These are phyloP conservation scores for Solea senegalensis DNA, from an alignment of 2,113 vertebrate genomes.

Conservation along the genomic window DNA sequence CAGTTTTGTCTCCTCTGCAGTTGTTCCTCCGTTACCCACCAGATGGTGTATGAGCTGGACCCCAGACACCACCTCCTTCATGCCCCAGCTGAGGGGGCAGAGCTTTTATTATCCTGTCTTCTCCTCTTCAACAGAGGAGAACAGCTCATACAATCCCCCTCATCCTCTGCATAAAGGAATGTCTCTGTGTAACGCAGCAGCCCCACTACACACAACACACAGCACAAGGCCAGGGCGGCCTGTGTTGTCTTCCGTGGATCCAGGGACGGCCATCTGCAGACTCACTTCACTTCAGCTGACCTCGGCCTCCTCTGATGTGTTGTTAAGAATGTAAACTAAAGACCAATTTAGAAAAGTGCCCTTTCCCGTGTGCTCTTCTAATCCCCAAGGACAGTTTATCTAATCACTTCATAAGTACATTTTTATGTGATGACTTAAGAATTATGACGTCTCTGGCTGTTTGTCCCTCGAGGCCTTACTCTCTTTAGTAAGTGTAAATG, in stretches of 20 bases:
- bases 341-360: conserved; percentile 13
- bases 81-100: conserved; percentile 5
- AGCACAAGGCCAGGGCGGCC: conserved; percentile 29
- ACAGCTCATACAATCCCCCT: conserved; percentile 4
- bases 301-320: conserved; percentile 49
- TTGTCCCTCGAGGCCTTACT: conserved; percentile 29
- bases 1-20: background rate
- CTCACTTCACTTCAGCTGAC: conserved; percentile 31
- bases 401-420: conserved; percentile 47
- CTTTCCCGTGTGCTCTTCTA: conserved; percentile 29
- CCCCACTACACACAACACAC: background rate
- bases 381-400: conserved; percentile 48
- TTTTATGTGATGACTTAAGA: conserved; percentile 44
- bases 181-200: conserved; percentile 46
- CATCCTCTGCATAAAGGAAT: conserved; percentile 22
- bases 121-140: conserved; percentile 37
- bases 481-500: conserved; percentile 50
- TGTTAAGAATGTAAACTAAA: conserved; percentile 44
- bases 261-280: conserved; percentile 19
- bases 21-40: conserved; percentile 57
- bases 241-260: conserved; percentile 35
- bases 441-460: conserved; percentile 37
- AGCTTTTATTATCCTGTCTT: conserved; percentile 29
- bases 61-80: conserved; percentile 16
- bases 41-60: conserved; percentile 62